Evolutionary conservation across 2,888 invertebrate species (phyloP).

Genomic region (Strigamia maritima): DNA sequence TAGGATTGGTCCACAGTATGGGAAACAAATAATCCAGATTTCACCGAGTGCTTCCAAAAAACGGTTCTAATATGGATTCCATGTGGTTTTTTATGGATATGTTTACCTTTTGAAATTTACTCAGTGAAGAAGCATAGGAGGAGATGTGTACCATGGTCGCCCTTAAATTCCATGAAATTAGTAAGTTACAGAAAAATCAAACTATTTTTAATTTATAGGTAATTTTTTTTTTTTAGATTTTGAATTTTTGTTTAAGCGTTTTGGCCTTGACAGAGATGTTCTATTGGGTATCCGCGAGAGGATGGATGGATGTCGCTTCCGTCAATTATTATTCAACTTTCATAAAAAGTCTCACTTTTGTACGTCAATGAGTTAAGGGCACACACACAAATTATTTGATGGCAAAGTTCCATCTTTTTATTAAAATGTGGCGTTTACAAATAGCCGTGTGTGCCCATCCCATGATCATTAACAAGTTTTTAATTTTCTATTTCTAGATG

Average conservation of each 20-base stretch:
- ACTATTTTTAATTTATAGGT: conserved; percentile 57
- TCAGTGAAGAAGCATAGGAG: conserved; percentile 42
- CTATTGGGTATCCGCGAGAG: background rate
- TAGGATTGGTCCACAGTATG: conserved; percentile 74
- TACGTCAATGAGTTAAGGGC: no score
- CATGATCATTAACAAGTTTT: no score
- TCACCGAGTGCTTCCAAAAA: conserved; percentile 64
- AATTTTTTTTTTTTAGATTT: conserved; percentile 71
- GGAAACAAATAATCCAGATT: conserved; percentile 76
- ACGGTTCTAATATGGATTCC: conserved; percentile 56
- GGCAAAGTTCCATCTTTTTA: no score
- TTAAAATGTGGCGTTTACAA: no score
- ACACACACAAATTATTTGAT: no score
- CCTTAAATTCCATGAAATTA: conserved; percentile 67
- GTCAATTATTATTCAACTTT: background rate
- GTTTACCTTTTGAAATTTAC: conserved; percentile 46
- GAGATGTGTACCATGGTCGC: conserved; percentile 46
- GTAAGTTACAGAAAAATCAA: conserved; percentile 49
- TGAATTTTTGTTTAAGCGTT: conserved; percentile 81
- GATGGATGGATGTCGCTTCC: background rate
- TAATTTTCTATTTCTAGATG: background rate
- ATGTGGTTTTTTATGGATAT: conserved; percentile 50
- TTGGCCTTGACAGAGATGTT: background rate
- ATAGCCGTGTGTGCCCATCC: no score
- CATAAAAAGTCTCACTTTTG: background rate